phyloP scores from a whole-genome alignment of 1,140 invertebrate species.

The Hyles euphorbiae region DNA sequence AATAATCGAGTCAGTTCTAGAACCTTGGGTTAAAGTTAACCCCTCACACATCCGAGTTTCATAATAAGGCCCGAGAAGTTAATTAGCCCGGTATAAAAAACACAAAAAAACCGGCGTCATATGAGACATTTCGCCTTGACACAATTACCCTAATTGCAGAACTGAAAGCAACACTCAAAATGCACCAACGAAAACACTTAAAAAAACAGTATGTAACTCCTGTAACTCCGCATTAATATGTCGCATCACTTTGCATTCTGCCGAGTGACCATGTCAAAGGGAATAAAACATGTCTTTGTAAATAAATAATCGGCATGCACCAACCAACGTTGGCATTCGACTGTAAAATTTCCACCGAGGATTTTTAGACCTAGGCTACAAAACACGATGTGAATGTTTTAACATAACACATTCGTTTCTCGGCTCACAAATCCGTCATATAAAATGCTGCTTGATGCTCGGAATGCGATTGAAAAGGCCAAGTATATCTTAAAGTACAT shows the following conservation, averaged over 20 bases:
- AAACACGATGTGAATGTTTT: not conserved
- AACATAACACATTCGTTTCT: not conserved
- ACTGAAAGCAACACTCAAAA: no score
- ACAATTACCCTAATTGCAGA: no score
- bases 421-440: slow-evolving; percentile 4
- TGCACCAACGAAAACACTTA: no score
- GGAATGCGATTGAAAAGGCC: no score
- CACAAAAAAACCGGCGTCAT: no score
- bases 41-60: no score
- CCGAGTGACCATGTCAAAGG: not conserved
- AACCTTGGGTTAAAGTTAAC: no score
- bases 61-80: no score
- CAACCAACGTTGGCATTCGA: not conserved
- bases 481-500: no score
- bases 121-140: no score
- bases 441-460: not conserved
- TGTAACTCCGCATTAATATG: not conserved
- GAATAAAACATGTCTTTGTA: slow-evolving; percentile 7
- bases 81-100: no score
- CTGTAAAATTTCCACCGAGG: slow-evolving; percentile 3
- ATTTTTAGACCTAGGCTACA: slow-evolving; percentile 11
- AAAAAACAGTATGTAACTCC: not conserved
- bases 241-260: not conserved
- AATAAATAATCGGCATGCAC: slow-evolving; percentile 2
- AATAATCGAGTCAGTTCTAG: no score